phyloP scores from a whole-genome alignment of 1,140 invertebrate genomes.

The Aphaenogaster rudis region DNA sequence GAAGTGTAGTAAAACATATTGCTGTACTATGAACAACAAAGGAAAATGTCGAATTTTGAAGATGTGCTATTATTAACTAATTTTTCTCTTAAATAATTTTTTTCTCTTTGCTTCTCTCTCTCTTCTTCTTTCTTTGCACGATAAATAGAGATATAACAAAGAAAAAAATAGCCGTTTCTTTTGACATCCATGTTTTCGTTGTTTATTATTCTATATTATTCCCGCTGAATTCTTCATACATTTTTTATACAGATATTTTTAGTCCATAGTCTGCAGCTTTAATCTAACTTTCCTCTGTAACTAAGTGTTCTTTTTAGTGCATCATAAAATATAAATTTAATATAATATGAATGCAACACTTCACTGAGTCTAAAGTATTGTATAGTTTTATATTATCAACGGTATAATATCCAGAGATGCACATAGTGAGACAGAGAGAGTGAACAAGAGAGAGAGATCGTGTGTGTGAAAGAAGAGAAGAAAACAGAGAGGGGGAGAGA shows the following conservation, averaged over 20 bases:
- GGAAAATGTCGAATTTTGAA: not conserved
- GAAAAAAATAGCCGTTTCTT: not conserved
- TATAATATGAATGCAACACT: not conserved
- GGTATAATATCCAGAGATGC: not conserved
- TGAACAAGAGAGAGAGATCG: not conserved
- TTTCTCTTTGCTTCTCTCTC: not conserved
- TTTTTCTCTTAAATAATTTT: constrained; percentile 22
- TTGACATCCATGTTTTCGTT: not conserved
- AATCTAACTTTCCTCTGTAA: not conserved
- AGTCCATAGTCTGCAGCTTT: not conserved
- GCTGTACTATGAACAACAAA: not conserved
- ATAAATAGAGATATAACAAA: not conserved
- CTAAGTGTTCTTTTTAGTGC: not conserved
- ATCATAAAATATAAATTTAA: constrained; percentile 15
- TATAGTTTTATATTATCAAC: constrained; percentile 11
- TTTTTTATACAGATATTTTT: not conserved
- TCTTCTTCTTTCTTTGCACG: not conserved
- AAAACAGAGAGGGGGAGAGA: not conserved
- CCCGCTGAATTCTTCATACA: not conserved
- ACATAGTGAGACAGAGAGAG: not conserved
- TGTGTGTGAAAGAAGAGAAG: not conserved
- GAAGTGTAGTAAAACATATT: not conserved
- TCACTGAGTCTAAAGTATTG: not conserved
- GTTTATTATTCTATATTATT: constrained; percentile 5
- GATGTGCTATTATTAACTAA: not conserved